phyloP scores from a whole-genome alignment of 2,888 invertebrate species.

The Chloroclystis v-ata region DNA sequence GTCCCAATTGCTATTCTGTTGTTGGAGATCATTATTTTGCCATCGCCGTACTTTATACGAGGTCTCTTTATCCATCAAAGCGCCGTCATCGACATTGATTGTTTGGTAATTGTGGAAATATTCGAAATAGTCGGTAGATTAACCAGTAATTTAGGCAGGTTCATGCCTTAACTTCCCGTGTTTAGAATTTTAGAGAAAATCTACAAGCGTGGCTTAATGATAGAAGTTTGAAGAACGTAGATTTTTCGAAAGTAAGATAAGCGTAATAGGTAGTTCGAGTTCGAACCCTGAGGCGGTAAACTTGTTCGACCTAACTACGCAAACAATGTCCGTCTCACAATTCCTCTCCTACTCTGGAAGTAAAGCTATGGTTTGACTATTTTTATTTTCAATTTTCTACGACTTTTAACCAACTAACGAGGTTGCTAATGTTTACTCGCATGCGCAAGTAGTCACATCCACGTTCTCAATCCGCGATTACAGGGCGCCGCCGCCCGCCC shows the following conservation, averaged over 20 bases:
- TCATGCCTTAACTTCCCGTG: no score
- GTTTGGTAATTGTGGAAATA: neutral
- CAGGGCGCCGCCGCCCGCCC: conserved; percentile 61
- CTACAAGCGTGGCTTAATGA: no score
- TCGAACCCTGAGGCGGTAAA: no score
- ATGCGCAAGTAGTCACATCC: conserved; percentile 29
- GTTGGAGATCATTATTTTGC: conserved; percentile 36
- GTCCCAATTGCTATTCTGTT: conserved; percentile 32
- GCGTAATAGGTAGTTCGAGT: no score
- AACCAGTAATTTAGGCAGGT: no score
- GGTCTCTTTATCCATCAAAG: conserved; percentile 1
- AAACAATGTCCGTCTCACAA: no score
- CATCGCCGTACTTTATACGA: conserved; percentile 30
- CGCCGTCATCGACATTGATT: conserved; percentile 1
- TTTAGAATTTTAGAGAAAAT: neutral
- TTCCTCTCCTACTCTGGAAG: no score
- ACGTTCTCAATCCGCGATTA: conserved; percentile 31
- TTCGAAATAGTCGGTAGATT: neutral
- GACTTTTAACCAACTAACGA: conserved; percentile 1
- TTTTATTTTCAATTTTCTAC: no score
- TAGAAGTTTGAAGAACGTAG: no score
- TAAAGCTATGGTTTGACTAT: no score
- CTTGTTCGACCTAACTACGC: no score
- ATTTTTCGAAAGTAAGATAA: no score
- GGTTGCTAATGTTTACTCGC: conserved; percentile 37